Evolutionary conservation across 1,140 invertebrate genomes (phyloP).

Genomic region (Cydia strobilella): DNA sequence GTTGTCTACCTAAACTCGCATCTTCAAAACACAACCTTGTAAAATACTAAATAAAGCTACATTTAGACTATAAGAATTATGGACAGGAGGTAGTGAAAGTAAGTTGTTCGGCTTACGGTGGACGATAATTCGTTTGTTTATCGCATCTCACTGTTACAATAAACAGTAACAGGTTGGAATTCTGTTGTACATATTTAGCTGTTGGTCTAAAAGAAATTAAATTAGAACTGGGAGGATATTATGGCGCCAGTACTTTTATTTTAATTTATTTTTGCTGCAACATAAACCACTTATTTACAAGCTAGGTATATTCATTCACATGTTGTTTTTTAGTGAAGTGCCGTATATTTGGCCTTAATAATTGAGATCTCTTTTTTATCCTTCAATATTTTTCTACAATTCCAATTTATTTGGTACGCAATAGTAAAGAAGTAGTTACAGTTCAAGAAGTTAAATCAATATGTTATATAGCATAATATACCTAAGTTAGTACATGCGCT

Average conservation of each 20-base stretch:
- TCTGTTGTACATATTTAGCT: not conserved
- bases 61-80: not conserved
- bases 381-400: no score
- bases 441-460: no score
- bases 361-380: no score
- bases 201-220: not conserved
- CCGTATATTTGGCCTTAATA: no score
- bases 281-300: no score
- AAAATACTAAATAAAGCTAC: not conserved
- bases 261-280: no score
- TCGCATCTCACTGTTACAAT: not conserved
- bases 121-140: conserved; percentile 17
- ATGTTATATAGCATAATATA: no score
- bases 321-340: no score
- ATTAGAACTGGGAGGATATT: not conserved
- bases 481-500: no score
- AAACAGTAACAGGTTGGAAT: not conserved
- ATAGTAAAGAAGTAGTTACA: no score
- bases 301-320: no score
- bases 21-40: not conserved
- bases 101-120: not conserved
- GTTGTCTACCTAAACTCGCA: conserved; percentile 1
- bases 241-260: not conserved
- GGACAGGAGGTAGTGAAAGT: not conserved
- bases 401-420: no score